phyloP scores from a whole-genome alignment of 1,140 invertebrate species.

The Pseudomyrmex sp. region DNA sequence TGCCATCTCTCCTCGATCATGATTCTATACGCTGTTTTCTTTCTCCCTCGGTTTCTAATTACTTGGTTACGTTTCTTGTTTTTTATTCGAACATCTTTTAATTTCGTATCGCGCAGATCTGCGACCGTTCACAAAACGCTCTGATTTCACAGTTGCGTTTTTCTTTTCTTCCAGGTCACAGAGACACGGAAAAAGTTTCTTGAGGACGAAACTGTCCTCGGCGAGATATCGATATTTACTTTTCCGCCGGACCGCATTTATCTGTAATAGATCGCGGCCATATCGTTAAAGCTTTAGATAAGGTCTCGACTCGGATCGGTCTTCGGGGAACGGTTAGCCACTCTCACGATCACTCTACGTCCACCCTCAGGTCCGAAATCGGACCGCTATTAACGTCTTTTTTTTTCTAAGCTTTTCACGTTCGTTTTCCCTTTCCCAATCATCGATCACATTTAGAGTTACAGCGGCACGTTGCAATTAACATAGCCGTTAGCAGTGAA shows the following conservation, averaged over 20 bases:
- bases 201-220: conserved; percentile 65
- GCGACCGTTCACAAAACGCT: too few relatives aligned
- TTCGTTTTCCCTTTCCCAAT: too few relatives aligned
- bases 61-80: neutral
- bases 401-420: conserved; percentile 45
- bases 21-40: neutral
- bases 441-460: conserved; percentile 58
- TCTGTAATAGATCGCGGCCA: conserved; percentile 79
- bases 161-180: too few relatives aligned
- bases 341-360: conserved; percentile 76
- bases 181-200: conserved; percentile 1
- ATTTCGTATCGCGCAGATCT: conserved; percentile 12
- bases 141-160: neutral
- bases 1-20: neutral
- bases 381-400: conserved; percentile 73
- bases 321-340: conserved; percentile 76
- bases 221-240: conserved; percentile 73
- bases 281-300: conserved; percentile 74
- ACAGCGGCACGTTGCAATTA: conserved; percentile 16
- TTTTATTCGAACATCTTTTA: neutral
- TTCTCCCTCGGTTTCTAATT: neutral
- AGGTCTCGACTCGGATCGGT: conserved; percentile 59
- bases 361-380: conserved; percentile 42
- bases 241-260: conserved; percentile 74
- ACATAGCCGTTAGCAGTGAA: neutral